Conservation (phyloP, 2,888 invertebrate genomes). For the Parascotia fuliginaria region DNA sequence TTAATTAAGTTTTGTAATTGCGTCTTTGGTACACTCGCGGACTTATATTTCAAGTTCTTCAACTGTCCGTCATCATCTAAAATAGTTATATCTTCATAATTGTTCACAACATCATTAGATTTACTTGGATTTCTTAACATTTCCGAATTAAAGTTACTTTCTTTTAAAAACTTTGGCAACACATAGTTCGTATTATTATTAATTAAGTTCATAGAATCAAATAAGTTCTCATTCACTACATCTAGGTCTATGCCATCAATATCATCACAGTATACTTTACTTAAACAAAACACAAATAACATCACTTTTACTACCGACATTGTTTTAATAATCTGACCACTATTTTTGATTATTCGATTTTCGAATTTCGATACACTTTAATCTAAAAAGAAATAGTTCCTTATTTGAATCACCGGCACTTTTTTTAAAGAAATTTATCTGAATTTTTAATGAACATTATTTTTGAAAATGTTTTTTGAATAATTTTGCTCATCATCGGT, state of each 20-base stretch:
- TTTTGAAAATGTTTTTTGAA: constrained; percentile 4
- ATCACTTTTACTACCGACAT: constrained; percentile 45
- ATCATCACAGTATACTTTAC: constrained; percentile 45
- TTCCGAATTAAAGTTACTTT: constrained; percentile 58
- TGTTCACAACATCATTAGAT: constrained; percentile 57
- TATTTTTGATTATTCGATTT: too few relatives aligned
- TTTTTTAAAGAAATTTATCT: background rate
- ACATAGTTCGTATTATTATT: constrained; percentile 47
- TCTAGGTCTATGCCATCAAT: constrained; percentile 31
- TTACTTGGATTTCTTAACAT: constrained; percentile 56
- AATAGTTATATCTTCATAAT: constrained; percentile 74
- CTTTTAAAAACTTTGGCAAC: constrained; percentile 55
- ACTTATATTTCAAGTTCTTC: constrained; percentile 70
- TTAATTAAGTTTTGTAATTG: constrained; percentile 41
- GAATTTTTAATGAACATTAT: background rate
- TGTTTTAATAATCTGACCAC: background rate
- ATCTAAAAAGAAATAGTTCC: background rate
- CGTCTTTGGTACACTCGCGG: constrained; percentile 51
- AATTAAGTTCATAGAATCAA: constrained; percentile 58
- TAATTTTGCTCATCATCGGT: constrained; percentile 6
- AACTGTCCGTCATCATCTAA: constrained; percentile 67
- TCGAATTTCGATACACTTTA: too few relatives aligned
- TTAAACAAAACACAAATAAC: constrained; percentile 46
- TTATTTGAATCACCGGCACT: constrained; percentile 1
- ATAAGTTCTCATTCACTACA: constrained; percentile 54